Base-by-base conservation (phyloP, 2,113 vertebrate genomes). In the Chionodraco myersi region DNA sequence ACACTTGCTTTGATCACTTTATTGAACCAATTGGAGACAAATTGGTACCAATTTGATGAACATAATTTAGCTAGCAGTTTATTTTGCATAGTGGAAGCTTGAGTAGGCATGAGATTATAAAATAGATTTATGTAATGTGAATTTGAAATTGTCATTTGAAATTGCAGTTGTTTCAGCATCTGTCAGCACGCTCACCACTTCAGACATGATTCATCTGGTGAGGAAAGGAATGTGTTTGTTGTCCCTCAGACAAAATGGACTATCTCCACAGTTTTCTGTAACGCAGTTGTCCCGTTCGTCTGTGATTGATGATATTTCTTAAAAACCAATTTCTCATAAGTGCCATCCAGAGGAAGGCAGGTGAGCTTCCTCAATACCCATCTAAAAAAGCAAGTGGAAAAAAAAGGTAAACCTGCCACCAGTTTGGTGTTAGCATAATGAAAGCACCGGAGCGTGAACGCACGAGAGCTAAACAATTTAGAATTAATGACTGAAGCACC, bases 251-350 rank as follows among this genome's bases (percentile, higher is more conserved):
- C n/a, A 23, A 58, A 84, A 88, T 88, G 61, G 72, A 88, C 80
- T 54, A 56, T 78, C 45, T 69, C 57, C 56, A 0, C 18, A 74
- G 45, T 85, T 83, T 74, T 75, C 84, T 72, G 45, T 78, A 61
- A 63, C 11, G 44, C 45, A 18, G 56, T 72, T 51, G 72, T 81
- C 74, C 74, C n/a, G 60, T 79, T 79, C 3, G 16, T 18, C 41
- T 47, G 63, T 89, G 90, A 93, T 91, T 84, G 89, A 92, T 92
- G 88, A 72, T 56, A 63, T 91, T 78, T 88, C 84, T 30, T 63
- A 77, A 90, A 62, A 91, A 86, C 10, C 77, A 84, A 91, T 88
- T 86, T 89, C 83, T 91, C 85, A 77, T 59, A 82, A 82, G 80
- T 69, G 84, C 57, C 66, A 77, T 82, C 61, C 2, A 44, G 44